Evolutionary conservation across 2,797 vertebrate genomes (phyloP), one percentile per base, ranked within the genome.

Genomic region (Arremon aurantiirostris): DNA sequence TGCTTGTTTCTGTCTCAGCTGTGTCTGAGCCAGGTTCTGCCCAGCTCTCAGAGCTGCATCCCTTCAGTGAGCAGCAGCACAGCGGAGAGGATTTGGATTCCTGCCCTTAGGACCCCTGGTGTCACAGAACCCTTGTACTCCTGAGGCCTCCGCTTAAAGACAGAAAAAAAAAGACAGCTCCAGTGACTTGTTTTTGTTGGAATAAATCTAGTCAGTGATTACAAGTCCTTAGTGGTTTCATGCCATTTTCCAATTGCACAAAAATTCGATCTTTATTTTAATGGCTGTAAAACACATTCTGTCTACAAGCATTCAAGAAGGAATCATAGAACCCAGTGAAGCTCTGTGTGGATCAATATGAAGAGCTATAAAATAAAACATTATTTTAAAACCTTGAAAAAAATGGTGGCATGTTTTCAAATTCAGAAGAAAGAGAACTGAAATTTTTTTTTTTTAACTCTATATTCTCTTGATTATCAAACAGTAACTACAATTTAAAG

Each of bases 121-220:
- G 12, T 24, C 47, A 37, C 16, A 9, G 4, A 21, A 1, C 0
- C 0, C 32, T 71, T 80, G 14, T 20, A 49, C 2, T 63, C 34
- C 39, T 66, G 39, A n/a, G 12, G 6, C 2, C 11, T 91, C 42
- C 57, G 24, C 27, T 61, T 79, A 50, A 4, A 59, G 46, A 37
- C 14, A 55, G 42, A 41, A 56, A 53, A 66, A 66, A 50, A 86
- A 83, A 35, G 17, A 41, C 6, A 37, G 3, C 15, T 41, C 7
- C 14, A 61, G 57, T 64, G 30, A 42, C 19, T 42, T 4, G 2
- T 60, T 78, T 86, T 34, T 37, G 32, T 75, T 65, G 14, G 15
- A 84, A 86, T 76, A 84, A 65, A 75, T 59, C 12, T 55, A 71
- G 21, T 23, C 26, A 50, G 27, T 49, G 71, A 80, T 75, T 87